These are phyloP conservation scores for Trematomus loennbergii DNA, from an alignment of 2,113 vertebrate genomes.

Conservation along the genomic window DNA sequence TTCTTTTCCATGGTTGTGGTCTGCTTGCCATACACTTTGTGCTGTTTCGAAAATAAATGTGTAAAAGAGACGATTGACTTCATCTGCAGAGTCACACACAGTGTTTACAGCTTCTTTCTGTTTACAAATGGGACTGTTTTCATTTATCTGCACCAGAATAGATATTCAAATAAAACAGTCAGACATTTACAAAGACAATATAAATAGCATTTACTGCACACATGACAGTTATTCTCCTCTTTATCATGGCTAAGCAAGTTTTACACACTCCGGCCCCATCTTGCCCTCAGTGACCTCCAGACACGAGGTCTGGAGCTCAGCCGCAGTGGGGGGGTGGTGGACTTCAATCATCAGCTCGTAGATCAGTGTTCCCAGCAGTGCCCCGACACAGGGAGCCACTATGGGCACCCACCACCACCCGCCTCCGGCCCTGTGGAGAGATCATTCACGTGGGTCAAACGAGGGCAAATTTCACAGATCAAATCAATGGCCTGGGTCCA, in stretches of 20 bases:
- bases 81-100: background rate
- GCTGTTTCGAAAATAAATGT: conserved; percentile 85
- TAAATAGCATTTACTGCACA: background rate
- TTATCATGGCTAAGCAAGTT: conserved; percentile 3
- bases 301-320: conserved; percentile 27
- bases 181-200: background rate
- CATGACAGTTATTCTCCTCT: background rate
- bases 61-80: conserved; percentile 62
- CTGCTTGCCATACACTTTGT: conserved; percentile 87
- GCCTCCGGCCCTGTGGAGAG: conserved; percentile 83
- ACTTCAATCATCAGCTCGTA: conserved; percentile 85
- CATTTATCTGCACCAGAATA: background rate
- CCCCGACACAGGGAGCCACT: conserved; percentile 84
- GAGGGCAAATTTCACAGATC: background rate
- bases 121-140: background rate
- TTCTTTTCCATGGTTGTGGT: conserved; percentile 81
- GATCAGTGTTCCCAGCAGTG: conserved; percentile 73
- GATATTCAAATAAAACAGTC: background rate
- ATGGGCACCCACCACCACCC: conserved; percentile 92
- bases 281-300: conserved; percentile 27
- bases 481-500: background rate
- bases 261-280: conserved; percentile 30
- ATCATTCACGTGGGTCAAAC: too few species aligned
- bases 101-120: background rate
- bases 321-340: conserved; percentile 76